Evolutionary conservation across 2,113 vertebrate species (phyloP), one percentile per base, ranked within the genome.

Genomic region (Aegithalos caudatus): DNA sequence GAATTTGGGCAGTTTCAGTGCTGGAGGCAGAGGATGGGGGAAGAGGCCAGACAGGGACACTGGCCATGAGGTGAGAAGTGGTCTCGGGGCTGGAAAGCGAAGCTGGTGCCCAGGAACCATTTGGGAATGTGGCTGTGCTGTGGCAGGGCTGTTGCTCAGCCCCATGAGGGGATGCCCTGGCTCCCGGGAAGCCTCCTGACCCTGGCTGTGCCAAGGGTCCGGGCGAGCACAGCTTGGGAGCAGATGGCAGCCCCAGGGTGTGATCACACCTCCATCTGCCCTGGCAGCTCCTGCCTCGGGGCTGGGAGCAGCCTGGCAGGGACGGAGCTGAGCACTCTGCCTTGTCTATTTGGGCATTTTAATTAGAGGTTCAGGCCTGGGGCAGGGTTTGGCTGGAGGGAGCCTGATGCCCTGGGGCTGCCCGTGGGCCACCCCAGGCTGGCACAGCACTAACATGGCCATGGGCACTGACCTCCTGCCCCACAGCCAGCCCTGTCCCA

Each of bases 191-290:
- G 71, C 62, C 66, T 87, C 64, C 91, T 58, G 93, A 19, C 62
- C 73, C 70, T 20, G 61, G 79, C 19, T 28, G 42, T 60, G 77
- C 91, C 80, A n/a, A 53, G 71, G 76, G 50, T 27, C 67, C 3
- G 18, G 82, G 70, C 10, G 0, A 65, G 66, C 61, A 16, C 18
- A 54, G 78, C 79, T 53, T 24, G 0, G 65, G 7, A 66, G 92
- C 96, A 97, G 96, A 82, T 78, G 88, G 92, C 1, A 45, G 35
- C 92, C 88, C 94, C 10, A 8, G 90, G 84, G 44, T 53, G 70
- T 40, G 79, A 56, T 14, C 42, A n/a, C 4, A 22, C 29, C 22
- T 85, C 96, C 95, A 90, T 93, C 94, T 95, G 96, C 96, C 81
- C 78, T 76, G 28, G 0, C 17, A 69, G 88, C 90, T 88, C 81